Conservation (phyloP, 2,888 invertebrate genomes). For the Elegia similella region DNA sequence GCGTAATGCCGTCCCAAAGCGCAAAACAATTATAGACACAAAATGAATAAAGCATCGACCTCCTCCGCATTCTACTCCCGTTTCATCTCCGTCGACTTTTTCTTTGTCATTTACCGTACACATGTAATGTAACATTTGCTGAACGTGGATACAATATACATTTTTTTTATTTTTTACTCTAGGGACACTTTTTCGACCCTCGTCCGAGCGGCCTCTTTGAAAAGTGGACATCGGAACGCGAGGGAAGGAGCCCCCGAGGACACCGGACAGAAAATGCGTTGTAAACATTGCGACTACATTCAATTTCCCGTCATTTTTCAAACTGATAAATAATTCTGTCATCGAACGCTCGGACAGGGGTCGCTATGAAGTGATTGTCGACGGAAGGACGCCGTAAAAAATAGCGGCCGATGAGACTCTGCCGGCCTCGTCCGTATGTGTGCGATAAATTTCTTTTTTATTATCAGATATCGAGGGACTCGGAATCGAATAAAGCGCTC, state of each 20-base stretch:
- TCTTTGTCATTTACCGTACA: slow-evolving; percentile 71
- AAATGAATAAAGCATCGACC: slow-evolving; percentile 70
- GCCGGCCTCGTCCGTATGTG: slow-evolving; percentile 54
- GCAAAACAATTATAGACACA: slow-evolving; percentile 71
- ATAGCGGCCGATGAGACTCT: slow-evolving; percentile 72
- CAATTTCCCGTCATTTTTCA: slow-evolving; percentile 83
- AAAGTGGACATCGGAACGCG: slow-evolving; percentile 82
- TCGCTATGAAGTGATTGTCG: slow-evolving; percentile 81
- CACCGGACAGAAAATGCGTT: slow-evolving; percentile 79
- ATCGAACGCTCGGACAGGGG: slow-evolving; percentile 81
- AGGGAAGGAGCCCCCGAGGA: slow-evolving; percentile 80
- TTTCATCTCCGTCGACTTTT: slow-evolving; percentile 55
- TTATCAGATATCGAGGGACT: slow-evolving; percentile 82
- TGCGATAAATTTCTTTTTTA: slow-evolving; percentile 81
- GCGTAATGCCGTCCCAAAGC: slow-evolving; percentile 60
- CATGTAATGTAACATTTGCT: slow-evolving; percentile 65
- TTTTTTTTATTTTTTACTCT: slow-evolving; percentile 80
- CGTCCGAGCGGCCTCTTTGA: slow-evolving; percentile 82
- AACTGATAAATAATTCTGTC: slow-evolving; percentile 83
- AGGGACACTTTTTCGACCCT: slow-evolving; percentile 82
- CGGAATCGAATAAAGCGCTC: slow-evolving; percentile 82
- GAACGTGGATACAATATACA: slow-evolving; percentile 74
- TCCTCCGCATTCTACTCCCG: slow-evolving; percentile 45
- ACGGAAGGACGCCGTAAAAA: slow-evolving; percentile 77
- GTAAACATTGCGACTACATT: slow-evolving; percentile 83